phyloP scores from a whole-genome alignment of 2,888 invertebrate species.

The Drosophila histrio region DNA sequence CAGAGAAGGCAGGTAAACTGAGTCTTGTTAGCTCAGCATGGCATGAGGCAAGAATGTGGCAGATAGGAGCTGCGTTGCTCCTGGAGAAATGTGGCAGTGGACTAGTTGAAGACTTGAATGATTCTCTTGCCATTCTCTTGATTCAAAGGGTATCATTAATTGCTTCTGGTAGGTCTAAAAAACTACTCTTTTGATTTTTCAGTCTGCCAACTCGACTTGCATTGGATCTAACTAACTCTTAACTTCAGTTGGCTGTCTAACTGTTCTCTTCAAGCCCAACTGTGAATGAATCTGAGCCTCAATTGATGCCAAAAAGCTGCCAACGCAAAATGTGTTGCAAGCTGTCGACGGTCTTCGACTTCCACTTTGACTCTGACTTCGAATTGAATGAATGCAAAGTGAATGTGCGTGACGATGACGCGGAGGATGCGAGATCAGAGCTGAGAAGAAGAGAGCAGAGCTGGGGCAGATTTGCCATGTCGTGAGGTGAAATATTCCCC shows the following conservation, averaged over 20 bases:
- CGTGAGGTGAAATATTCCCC: constrained; percentile 15
- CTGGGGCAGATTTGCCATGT: constrained; percentile 10
- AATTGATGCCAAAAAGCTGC: constrained; percentile 60
- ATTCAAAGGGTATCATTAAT: background rate
- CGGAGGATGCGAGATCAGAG: constrained; percentile 36
- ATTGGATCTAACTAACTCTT: constrained; percentile 24
- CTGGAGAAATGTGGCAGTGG: background rate
- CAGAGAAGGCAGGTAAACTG: constrained; percentile 30
- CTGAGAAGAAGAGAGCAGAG: background rate
- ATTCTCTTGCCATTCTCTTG: background rate
- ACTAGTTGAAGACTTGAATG: background rate
- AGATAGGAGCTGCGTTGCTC: background rate
- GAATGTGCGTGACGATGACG: constrained; percentile 74
- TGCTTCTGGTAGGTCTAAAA: constrained; percentile 1
- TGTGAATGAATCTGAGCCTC: constrained; percentile 55
- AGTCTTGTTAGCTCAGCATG: constrained; percentile 31
- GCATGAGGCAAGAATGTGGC: constrained; percentile 6
- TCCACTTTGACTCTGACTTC: constrained; percentile 28
- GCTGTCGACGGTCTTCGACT: constrained; percentile 35
- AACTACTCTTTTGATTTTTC: background rate
- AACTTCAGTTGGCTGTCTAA: constrained; percentile 27
- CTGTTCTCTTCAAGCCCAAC: constrained; percentile 41
- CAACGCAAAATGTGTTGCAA: constrained; percentile 38
- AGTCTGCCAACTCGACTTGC: constrained; percentile 13
- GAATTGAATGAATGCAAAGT: constrained; percentile 73